Conservation (phyloP, 2,797 vertebrate species). For the Mus minutoides region DNA sequence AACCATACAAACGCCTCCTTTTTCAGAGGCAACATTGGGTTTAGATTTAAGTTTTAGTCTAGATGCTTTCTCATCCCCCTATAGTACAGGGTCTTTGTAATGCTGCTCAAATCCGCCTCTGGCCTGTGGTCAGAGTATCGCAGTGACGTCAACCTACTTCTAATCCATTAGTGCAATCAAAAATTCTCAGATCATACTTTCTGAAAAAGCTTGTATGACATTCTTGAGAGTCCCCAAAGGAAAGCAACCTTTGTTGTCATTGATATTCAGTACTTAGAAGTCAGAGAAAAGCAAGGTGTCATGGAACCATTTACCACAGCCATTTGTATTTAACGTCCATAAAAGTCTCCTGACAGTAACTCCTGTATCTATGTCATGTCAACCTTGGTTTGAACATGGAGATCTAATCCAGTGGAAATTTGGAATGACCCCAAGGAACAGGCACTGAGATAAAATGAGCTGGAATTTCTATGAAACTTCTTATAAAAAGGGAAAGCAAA, state of each 20-base stretch:
- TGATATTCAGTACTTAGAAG: not conserved
- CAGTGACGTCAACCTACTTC: not conserved
- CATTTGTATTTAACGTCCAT: not conserved
- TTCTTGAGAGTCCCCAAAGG: not conserved
- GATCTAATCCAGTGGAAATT: not conserved
- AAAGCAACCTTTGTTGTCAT: not conserved
- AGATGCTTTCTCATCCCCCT: not conserved
- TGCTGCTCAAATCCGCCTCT: not conserved
- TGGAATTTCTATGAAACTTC: constrained; percentile 63
- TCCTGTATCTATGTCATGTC: not conserved
- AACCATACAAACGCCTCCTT: not conserved
- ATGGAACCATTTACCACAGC: not conserved
- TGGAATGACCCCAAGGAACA: not conserved
- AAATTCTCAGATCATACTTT: not conserved
- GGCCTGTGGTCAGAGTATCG: not conserved
- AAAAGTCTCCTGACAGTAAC: not conserved
- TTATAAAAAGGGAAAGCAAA: constrained; percentile 40
- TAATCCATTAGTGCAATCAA: not conserved
- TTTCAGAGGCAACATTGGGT: not conserved
- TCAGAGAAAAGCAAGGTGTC: not conserved
- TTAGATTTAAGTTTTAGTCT: not conserved
- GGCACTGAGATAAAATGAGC: constrained; percentile 26
- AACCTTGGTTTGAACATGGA: not conserved
- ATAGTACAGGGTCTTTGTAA: not conserved
- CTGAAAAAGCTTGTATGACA: not conserved